Evolutionary conservation across 1,140 invertebrate genomes (phyloP).

Genomic region (Lordiphosa clarofinis): DNA sequence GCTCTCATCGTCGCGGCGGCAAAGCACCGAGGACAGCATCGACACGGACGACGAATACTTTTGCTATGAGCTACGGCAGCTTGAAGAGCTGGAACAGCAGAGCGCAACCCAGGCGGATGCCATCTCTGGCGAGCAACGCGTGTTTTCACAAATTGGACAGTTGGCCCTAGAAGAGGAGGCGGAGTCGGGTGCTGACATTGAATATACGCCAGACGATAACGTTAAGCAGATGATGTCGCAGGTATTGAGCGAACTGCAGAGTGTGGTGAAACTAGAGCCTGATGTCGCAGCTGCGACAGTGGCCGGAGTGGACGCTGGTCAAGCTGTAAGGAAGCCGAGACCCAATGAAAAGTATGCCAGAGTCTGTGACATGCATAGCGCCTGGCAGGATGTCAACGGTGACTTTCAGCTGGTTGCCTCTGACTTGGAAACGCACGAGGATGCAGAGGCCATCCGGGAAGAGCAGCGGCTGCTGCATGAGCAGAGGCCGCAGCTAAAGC

Average conservation of each 20-base stretch:
- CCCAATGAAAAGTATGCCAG: constrained; percentile 37
- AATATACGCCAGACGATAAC: constrained; percentile 84
- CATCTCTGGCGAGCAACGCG: constrained; percentile 73
- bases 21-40: constrained; percentile 95
- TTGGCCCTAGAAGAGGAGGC: constrained; percentile 23
- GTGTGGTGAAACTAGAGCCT: constrained; percentile 82
- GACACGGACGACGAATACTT: constrained; percentile 97
- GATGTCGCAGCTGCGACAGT: constrained; percentile 13
- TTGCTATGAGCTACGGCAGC: constrained; percentile 91
- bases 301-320: background rate
- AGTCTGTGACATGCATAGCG: constrained; percentile 75
- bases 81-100: constrained; percentile 91
- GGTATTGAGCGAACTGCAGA: constrained; percentile 86
- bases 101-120: constrained; percentile 80
- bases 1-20: constrained; percentile 90
- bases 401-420: constrained; percentile 20
- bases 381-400: constrained; percentile 74
- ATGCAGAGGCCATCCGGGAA: constrained; percentile 5
- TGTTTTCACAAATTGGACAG: constrained; percentile 70
- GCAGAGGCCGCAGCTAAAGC: constrained; percentile 8
- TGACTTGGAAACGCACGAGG: constrained; percentile 23
- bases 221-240: constrained; percentile 89
- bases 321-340: constrained; percentile 10
- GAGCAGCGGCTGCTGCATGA: background rate
- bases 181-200: background rate